Conservation (phyloP, 1,140 invertebrate species). For the Pissodes strobi region DNA sequence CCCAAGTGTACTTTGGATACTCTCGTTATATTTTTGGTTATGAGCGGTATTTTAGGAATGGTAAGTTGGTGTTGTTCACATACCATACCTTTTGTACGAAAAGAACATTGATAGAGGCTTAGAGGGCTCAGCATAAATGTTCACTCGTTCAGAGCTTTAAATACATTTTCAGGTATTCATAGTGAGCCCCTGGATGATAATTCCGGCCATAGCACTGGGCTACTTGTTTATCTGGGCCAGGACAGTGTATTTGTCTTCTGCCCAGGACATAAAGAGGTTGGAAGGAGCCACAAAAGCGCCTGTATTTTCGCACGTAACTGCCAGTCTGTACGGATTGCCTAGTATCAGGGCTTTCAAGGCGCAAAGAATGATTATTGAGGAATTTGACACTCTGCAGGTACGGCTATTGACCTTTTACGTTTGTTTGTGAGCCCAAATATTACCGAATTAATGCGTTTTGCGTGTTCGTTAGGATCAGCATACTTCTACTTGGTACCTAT, state of each 20-base stretch:
- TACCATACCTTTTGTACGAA: neutral
- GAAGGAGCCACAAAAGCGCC: constrained; percentile 74
- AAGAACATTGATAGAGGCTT: neutral
- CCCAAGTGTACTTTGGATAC: constrained; percentile 79
- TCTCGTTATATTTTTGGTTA: constrained; percentile 67
- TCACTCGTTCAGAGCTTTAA: too few relatives aligned
- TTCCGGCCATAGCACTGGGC: constrained; percentile 70
- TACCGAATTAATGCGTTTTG: too few relatives aligned
- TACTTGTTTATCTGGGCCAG: constrained; percentile 67
- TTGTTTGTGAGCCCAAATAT: too few relatives aligned
- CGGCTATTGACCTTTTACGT: too few relatives aligned
- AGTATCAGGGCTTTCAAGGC: constrained; percentile 73
- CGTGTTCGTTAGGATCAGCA: constrained; percentile 67
- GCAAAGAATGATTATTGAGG: constrained; percentile 66
- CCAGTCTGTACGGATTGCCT: constrained; percentile 72
- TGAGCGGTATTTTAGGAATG: constrained; percentile 60
- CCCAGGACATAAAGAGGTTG: constrained; percentile 82
- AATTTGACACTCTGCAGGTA: constrained; percentile 68
- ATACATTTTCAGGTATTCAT: constrained; percentile 56
- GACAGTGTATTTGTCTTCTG: constrained; percentile 76
- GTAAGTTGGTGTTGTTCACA: constrained; percentile 51
- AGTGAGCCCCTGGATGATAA: constrained; percentile 73
- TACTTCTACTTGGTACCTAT: constrained; percentile 75
- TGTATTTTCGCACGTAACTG: constrained; percentile 76
- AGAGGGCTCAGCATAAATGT: too few relatives aligned